These are phyloP conservation scores for Nesogale talazaci DNA, from an alignment of 2,113 vertebrate genomes.

Conservation along the genomic window DNA sequence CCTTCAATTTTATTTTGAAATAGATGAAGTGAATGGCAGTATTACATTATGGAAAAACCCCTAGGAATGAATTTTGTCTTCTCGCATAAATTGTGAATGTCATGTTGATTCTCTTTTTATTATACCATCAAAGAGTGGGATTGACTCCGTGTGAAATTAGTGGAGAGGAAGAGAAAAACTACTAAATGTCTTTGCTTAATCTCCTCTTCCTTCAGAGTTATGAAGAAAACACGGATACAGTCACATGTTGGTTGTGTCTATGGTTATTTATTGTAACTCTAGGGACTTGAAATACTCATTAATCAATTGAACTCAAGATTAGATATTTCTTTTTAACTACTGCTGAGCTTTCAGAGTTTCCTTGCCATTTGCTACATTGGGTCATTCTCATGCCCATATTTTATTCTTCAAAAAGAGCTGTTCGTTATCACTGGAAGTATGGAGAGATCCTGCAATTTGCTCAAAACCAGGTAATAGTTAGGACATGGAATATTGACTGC, in stretches of 20 bases:
- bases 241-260: background rate
- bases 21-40: conserved; percentile 58
- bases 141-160: conserved; percentile 54
- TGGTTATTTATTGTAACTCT: background rate
- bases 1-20: conserved; percentile 73
- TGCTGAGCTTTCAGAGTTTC: background rate
- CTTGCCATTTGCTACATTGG: background rate
- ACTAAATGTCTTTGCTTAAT: background rate
- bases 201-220: background rate
- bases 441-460: background rate
- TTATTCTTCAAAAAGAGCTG: background rate
- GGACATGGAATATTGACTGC: background rate
- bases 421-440: background rate
- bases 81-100: conserved; percentile 63
- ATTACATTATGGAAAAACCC: conserved; percentile 67
- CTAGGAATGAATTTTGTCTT: conserved; percentile 59
- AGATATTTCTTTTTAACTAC: background rate
- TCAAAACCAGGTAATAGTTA: background rate
- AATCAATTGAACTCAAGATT: no score
- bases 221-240: background rate
- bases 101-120: conserved; percentile 72
- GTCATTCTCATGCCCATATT: background rate
- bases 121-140: conserved; percentile 41
- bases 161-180: background rate
- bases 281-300: no score